Conservation (phyloP, 2,797 vertebrate species). For the Rallus crepitans region DNA sequence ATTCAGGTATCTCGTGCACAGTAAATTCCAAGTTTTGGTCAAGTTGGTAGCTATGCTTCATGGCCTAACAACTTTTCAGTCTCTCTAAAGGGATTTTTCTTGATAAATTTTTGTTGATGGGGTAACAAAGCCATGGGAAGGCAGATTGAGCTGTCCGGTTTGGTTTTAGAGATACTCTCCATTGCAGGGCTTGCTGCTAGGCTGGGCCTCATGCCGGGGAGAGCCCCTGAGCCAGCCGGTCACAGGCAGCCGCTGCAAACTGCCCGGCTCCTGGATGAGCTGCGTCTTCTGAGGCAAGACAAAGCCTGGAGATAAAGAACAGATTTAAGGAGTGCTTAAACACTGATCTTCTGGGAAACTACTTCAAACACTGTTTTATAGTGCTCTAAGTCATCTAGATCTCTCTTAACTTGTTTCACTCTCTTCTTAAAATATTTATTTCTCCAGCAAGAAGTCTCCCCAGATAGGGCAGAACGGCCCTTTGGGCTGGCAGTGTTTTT, state of each 20-base stretch:
- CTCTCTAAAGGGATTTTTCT: background rate
- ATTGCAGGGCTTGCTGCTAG: accelerated
- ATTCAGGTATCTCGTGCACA: background rate
- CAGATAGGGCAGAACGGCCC: background rate
- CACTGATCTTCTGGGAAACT: slow-evolving; percentile 23
- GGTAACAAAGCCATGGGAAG: background rate
- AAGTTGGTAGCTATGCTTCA: background rate
- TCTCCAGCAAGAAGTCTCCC: background rate
- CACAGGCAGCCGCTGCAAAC: background rate
- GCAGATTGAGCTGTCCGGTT: background rate
- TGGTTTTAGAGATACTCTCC: background rate
- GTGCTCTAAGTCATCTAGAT: slow-evolving; percentile 11
- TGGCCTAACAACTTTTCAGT: background rate
- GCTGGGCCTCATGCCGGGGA: background rate
- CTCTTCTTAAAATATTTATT: slow-evolving; percentile 37
- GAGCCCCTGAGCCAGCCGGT: background rate
- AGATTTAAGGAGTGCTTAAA: background rate
- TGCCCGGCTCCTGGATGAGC: background rate
- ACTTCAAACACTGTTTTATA: slow-evolving; percentile 41
- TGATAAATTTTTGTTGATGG: background rate
- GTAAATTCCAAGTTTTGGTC: background rate
- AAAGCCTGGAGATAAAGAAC: slow-evolving; percentile 36
- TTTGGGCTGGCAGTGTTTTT: background rate
- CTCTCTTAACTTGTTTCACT: slow-evolving; percentile 26
- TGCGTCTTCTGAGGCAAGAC: background rate